Percentiles rank a stretch among this genome's conserved stretches.
Conservation (phyloP, 2,888 invertebrate genomes). For the Archaeoteleia sp. region DNA sequence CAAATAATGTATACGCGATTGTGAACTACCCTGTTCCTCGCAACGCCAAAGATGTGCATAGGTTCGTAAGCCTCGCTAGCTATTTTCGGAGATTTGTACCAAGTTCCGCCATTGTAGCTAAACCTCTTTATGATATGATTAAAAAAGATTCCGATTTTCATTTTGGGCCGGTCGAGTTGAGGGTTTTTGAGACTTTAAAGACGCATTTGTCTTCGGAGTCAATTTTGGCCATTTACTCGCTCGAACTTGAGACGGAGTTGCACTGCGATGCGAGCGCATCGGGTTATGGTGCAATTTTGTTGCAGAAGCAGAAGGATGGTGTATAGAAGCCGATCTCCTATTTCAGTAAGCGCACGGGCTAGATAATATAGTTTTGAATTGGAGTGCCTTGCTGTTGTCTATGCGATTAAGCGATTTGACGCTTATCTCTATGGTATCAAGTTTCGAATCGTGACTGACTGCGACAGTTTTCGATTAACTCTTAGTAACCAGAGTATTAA, state of each 20-base stretch:
- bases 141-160: slow-evolving; percentile 33
- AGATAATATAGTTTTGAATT: slow-evolving; percentile 60
- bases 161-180: slow-evolving; percentile 36
- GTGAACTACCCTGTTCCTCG: slow-evolving; percentile 46
- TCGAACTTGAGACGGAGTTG: slow-evolving; percentile 43
- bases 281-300: slow-evolving; percentile 47
- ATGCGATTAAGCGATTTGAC: slow-evolving; percentile 58
- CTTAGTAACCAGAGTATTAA: slow-evolving; percentile 48
- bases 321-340: slow-evolving; percentile 51
- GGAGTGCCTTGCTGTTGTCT: slow-evolving; percentile 61
- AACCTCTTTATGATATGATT: slow-evolving; percentile 47
- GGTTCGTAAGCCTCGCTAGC: slow-evolving; percentile 38
- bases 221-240: slow-evolving; percentile 47
- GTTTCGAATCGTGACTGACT: slow-evolving; percentile 62
- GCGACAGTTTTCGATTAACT: slow-evolving; percentile 54
- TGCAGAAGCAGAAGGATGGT: slow-evolving; percentile 47
- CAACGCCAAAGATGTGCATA: slow-evolving; percentile 40
- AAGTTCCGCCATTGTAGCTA: slow-evolving; percentile 40
- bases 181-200: slow-evolving; percentile 41
- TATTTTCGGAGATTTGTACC: slow-evolving; percentile 51
- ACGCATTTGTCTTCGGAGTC: slow-evolving; percentile 19
- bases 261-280: slow-evolving; percentile 55
- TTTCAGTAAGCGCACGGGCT: slow-evolving; percentile 55
- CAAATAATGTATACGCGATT: too few relatives aligned
- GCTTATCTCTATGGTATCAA: slow-evolving; percentile 57